Evolutionary conservation across 2,888 invertebrate species (phyloP).

Genomic region (Hirtodrosophila cameraria): DNA sequence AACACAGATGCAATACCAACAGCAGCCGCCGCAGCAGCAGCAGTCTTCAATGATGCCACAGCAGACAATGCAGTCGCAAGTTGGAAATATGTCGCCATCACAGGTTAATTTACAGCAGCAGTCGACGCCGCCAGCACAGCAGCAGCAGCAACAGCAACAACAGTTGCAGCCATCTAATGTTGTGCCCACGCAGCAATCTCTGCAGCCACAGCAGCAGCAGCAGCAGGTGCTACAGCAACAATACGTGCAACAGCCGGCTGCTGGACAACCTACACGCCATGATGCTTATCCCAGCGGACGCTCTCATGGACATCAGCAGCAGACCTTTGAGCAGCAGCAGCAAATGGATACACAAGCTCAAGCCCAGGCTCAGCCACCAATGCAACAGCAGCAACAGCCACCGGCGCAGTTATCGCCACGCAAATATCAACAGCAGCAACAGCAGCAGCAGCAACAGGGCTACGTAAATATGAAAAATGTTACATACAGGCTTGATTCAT

Average conservation of each 20-base stretch:
- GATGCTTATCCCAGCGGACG: slow-evolving; percentile 51
- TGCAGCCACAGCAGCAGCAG: slow-evolving; percentile 20
- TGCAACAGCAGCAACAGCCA: slow-evolving; percentile 9
- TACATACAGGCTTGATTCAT: no score
- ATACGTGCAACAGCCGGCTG: slow-evolving; percentile 53
- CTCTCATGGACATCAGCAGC: slow-evolving; percentile 51
- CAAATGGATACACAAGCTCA: slow-evolving; percentile 18
- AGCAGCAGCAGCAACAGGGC: slow-evolving; percentile 32
- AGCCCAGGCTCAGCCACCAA: slow-evolving; percentile 20
- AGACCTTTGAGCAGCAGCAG: slow-evolving; percentile 26
- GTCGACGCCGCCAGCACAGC: slow-evolving; percentile 15
- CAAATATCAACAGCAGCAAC: slow-evolving; percentile 32
- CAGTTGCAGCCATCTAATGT: slow-evolving; percentile 15
- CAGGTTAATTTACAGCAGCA: slow-evolving; percentile 26
- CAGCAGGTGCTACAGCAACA: slow-evolving; percentile 35
- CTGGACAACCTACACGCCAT: slow-evolving; percentile 59
- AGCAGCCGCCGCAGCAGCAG: slow-evolving; percentile 17
- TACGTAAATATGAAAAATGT: slow-evolving; percentile 46
- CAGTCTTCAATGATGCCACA: slow-evolving; percentile 33
- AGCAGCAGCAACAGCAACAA: slow-evolving; percentile 28
- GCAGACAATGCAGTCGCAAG: not conserved
- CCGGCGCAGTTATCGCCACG: slow-evolving; percentile 23
- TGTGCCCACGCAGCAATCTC: slow-evolving; percentile 37
- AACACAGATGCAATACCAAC: slow-evolving; percentile 28
- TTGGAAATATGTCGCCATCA: slow-evolving; percentile 2